phyloP scores from a whole-genome alignment of 2,888 invertebrate genomes.

The Latheticus oryzae region DNA sequence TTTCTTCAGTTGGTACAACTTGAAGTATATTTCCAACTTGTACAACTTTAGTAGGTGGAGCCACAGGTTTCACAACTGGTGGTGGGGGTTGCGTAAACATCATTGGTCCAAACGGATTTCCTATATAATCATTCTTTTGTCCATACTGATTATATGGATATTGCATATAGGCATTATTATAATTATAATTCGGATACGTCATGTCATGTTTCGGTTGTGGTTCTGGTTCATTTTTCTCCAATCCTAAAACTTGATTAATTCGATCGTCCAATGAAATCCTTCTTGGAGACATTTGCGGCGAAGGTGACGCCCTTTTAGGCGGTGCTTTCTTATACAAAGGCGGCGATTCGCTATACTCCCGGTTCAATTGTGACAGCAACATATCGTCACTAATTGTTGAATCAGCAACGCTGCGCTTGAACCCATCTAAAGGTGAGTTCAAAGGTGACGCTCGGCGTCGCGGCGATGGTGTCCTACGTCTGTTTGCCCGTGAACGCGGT shows the following conservation, averaged over 20 bases:
- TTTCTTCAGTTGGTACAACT: constrained; percentile 70
- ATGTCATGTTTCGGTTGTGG: constrained; percentile 18
- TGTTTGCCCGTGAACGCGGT: constrained; percentile 28
- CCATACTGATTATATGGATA: constrained; percentile 33
- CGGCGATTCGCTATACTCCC: constrained; percentile 54
- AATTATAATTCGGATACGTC: constrained; percentile 15
- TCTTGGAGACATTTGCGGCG: constrained; percentile 66
- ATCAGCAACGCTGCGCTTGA: constrained; percentile 67
- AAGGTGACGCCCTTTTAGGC: constrained; percentile 25
- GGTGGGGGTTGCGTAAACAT: constrained; percentile 31
- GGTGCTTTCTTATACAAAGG: constrained; percentile 12
- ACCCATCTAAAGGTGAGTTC: constrained; percentile 62
- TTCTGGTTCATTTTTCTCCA: constrained; percentile 62
- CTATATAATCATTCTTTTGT: constrained; percentile 19
- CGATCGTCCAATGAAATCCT: constrained; percentile 72
- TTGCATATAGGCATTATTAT: constrained; percentile 9
- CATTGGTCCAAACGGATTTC: constrained; percentile 3
- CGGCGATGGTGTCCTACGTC: constrained; percentile 47
- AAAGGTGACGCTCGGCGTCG: constrained; percentile 50
- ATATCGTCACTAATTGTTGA: constrained; percentile 70
- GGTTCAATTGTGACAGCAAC: constrained; percentile 54
- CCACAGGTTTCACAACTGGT: constrained; percentile 9
- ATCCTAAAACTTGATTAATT: constrained; percentile 71
- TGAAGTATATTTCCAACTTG: constrained; percentile 73
- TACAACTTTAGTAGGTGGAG: constrained; percentile 52